Conservation (phyloP, 2,888 invertebrate species). For the Chrysotoxum bicinctum region DNA sequence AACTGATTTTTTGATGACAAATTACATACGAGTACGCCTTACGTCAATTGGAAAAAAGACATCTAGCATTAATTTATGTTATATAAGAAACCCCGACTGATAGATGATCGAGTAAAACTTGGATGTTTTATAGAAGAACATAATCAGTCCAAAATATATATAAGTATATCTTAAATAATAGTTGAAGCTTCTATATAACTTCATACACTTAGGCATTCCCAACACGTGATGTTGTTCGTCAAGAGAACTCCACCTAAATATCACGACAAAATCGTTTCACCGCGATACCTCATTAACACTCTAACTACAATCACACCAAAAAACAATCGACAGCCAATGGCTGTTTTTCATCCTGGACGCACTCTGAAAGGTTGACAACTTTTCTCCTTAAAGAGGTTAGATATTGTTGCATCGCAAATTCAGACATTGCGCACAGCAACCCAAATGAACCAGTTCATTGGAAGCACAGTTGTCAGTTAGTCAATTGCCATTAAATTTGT, state of each 20-base stretch:
- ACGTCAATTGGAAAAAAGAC: too few species aligned
- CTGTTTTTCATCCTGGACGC: constrained; percentile 33
- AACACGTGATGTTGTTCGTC: not conserved
- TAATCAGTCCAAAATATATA: too few species aligned
- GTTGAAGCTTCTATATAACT: not conserved
- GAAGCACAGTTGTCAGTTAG: constrained; percentile 54
- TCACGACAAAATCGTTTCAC: constrained; percentile 8
- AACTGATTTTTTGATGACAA: too few species aligned
- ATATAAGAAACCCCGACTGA: too few species aligned
- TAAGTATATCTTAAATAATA: too few species aligned
- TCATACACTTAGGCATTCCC: not conserved
- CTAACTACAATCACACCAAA: constrained; percentile 37
- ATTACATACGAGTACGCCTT: too few species aligned
- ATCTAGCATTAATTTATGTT: too few species aligned
- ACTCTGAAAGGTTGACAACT: constrained; percentile 50
- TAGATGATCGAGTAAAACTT: too few species aligned
- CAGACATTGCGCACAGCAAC: constrained; percentile 20
- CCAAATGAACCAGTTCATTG: constrained; percentile 51
- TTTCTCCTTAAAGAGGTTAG: constrained; percentile 13
- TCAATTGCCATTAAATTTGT: constrained; percentile 60
- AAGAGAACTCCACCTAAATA: not conserved
- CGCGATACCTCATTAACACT: constrained; percentile 56
- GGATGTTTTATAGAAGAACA: too few species aligned
- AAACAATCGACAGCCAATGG: constrained; percentile 1
- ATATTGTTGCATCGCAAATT: constrained; percentile 27